phyloP scores from a whole-genome alignment of 2,888 invertebrate species.

The Tridacna gigas region DNA sequence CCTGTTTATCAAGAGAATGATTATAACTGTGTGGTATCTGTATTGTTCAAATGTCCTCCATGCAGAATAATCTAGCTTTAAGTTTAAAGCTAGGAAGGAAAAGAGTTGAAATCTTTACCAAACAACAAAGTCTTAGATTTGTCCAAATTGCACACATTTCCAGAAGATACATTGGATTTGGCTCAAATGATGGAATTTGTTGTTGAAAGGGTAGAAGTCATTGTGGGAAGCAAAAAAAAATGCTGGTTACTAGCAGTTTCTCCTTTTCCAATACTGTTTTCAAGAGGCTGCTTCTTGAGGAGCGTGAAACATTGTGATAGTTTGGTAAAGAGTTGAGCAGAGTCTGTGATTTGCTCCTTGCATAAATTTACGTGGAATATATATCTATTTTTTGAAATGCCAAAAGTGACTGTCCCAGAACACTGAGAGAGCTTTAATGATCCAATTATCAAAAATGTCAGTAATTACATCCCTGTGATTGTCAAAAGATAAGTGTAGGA shows the following conservation, averaged over 20 bases:
- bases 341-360: too few relatives aligned
- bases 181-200: too few relatives aligned
- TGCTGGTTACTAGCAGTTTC: too few relatives aligned
- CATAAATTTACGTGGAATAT: not conserved
- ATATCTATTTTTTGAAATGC: conserved; percentile 10
- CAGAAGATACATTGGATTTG: not conserved
- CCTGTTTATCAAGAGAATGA: too few relatives aligned
- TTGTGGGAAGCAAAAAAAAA: too few relatives aligned
- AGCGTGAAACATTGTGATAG: too few relatives aligned
- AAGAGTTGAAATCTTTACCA: not conserved
- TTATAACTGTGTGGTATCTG: not conserved
- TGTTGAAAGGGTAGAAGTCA: too few relatives aligned
- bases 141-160: not conserved
- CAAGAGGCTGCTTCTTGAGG: too few relatives aligned
- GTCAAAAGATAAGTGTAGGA: conserved; percentile 21
- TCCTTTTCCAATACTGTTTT: too few relatives aligned
- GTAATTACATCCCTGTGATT: conserved; percentile 10
- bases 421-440: not conserved
- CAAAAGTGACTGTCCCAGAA: conserved; percentile 21
- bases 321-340: too few relatives aligned
- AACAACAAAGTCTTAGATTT: not conserved
- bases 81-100: not conserved
- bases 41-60: not conserved
- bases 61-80: not conserved
- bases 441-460: conserved; percentile 13